phyloP scores from a whole-genome alignment of 2,797 vertebrate genomes.

The Okamejei kenojei region DNA sequence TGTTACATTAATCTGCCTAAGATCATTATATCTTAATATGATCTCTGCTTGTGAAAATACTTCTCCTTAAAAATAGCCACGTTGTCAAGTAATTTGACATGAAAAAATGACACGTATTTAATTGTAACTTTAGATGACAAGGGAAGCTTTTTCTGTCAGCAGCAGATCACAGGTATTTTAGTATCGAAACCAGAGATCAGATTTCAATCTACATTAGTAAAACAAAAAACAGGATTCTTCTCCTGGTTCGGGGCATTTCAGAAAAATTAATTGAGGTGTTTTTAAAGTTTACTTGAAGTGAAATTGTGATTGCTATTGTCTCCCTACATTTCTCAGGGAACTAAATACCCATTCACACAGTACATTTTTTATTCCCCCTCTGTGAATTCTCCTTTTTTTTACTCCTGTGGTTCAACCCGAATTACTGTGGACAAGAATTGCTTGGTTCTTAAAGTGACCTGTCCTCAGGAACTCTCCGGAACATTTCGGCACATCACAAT shows the following conservation, averaged over 20 bases:
- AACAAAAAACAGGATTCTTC: background rate
- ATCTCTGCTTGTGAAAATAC: background rate
- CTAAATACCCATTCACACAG: background rate
- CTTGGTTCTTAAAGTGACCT: background rate
- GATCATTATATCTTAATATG: background rate
- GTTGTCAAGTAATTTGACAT: background rate
- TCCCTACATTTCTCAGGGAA: background rate
- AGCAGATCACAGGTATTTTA: background rate
- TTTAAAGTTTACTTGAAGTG: background rate
- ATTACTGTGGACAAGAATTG: background rate
- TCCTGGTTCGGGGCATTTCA: background rate
- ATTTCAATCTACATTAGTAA: background rate
- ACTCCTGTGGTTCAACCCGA: background rate
- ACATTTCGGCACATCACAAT: too few species aligned
- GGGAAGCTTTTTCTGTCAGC: background rate
- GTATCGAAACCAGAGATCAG: constrained; percentile 11
- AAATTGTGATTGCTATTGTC: background rate
- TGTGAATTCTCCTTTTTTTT: background rate
- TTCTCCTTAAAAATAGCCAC: constrained; percentile 11
- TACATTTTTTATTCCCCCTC: too few species aligned
- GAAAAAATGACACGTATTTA: constrained; percentile 11
- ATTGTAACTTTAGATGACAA: background rate
- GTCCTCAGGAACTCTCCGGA: background rate
- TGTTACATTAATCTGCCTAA: background rate
- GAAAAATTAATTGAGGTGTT: background rate